These are phyloP conservation scores for Scalopus aquaticus DNA, from an alignment of 2,113 vertebrate genomes.

Conservation along the genomic window DNA sequence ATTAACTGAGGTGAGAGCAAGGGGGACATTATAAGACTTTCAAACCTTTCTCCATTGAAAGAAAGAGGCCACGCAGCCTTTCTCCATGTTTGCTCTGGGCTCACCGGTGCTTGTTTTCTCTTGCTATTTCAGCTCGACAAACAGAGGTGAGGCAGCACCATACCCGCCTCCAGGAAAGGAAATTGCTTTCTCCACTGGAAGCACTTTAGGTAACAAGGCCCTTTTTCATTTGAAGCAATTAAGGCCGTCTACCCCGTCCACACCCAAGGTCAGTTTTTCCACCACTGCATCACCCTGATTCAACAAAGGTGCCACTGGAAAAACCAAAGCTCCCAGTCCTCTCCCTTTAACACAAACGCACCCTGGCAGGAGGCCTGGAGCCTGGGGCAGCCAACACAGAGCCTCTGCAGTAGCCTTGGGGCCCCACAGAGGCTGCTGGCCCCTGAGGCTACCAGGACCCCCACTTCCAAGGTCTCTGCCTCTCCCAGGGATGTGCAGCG, in stretches of 20 bases:
- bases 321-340: constrained; percentile 25
- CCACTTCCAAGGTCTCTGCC: not conserved
- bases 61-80: not conserved
- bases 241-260: not conserved
- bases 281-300: not conserved
- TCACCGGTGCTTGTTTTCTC: not conserved
- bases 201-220: not conserved
- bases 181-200: not conserved
- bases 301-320: not conserved
- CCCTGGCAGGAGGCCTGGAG: not conserved
- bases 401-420: not conserved
- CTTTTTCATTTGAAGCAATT: not conserved
- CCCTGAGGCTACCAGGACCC: not conserved
- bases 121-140: not conserved
- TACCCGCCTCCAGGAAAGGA: not conserved
- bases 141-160: rapidly evolving
- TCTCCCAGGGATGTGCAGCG: not conserved
- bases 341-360: not conserved
- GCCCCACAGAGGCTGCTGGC: not conserved
- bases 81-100: not conserved
- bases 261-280: not conserved
- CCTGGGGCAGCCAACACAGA: not conserved
- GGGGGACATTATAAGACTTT: rapidly evolving
- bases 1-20: not conserved
- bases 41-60: not conserved